These are phyloP conservation scores for Stramonita haemastoma DNA, from an alignment of 2,888 invertebrate species.

Conservation along the genomic window DNA sequence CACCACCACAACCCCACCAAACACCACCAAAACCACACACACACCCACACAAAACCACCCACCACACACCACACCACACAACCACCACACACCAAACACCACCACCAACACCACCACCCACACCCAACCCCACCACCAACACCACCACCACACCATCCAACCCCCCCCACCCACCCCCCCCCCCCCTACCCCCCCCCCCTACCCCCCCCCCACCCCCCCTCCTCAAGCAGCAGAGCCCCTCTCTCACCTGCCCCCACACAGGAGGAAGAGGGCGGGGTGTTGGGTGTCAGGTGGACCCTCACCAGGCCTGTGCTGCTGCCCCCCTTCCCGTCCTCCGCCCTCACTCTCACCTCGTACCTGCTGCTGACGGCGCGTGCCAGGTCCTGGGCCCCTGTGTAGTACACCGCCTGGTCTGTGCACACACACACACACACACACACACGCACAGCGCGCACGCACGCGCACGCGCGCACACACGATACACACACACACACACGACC, in stretches of 20 bases:
- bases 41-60: background rate
- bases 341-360: constrained; percentile 26
- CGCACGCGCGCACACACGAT: no score
- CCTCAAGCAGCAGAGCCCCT: background rate
- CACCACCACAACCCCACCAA: no score
- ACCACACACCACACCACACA: background rate
- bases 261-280: constrained; percentile 13
- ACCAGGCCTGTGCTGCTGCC: background rate
- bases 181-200: background rate
- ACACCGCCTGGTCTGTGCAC: constrained; percentile 10
- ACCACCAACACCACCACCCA: no score
- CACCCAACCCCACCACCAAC: no score
- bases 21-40: background rate
- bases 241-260: constrained; percentile 12
- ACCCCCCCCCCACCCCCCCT: background rate
- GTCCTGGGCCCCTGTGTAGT: constrained; percentile 4
- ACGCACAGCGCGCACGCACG: no score
- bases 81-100: background rate
- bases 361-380: background rate
- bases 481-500: no score
- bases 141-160: background rate
- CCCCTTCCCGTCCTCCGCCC: constrained; percentile 24
- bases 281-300: constrained; percentile 12
- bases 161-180: background rate
- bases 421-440: background rate